These are phyloP conservation scores for Thelaira solivaga DNA, from an alignment of 2,888 invertebrate species.

Conservation along the genomic window DNA sequence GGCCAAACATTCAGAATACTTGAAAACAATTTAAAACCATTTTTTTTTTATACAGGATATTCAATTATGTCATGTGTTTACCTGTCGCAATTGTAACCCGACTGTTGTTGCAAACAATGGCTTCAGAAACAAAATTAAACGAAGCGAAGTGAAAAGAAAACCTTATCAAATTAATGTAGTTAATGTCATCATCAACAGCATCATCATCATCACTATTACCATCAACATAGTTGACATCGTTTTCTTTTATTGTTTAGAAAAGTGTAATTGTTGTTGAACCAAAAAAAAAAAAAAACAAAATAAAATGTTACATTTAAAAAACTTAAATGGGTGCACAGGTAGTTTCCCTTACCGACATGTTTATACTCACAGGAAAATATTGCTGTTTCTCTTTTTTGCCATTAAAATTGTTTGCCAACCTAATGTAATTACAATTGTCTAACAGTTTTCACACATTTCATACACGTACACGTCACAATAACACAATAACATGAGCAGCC, in stretches of 20 bases:
- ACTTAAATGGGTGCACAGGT: too few relatives aligned
- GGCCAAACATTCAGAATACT: too few relatives aligned
- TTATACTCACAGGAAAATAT: too few relatives aligned
- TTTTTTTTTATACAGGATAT: neutral
- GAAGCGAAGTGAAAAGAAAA: too few relatives aligned
- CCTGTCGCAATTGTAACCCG: neutral
- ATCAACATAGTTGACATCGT: neutral
- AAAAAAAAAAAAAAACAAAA: neutral
- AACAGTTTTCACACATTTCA: neutral
- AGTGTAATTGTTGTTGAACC: conserved; percentile 31
- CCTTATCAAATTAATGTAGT: neutral
- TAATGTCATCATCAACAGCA: conserved; percentile 12
- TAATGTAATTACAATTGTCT: conserved; percentile 4
- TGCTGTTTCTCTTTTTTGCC: too few relatives aligned
- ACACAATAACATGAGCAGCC: conserved; percentile 41
- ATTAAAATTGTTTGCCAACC: neutral
- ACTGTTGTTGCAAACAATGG: conserved; percentile 21
- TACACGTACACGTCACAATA: conserved; percentile 2
- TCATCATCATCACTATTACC: neutral
- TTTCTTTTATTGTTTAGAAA: conserved; percentile 21
- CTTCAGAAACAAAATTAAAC: too few relatives aligned
- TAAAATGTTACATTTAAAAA: too few relatives aligned
- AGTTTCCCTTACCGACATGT: too few relatives aligned
- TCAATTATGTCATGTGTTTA: conserved; percentile 24
- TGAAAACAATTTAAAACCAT: neutral